phyloP scores from a whole-genome alignment of 2,888 invertebrate genomes.

The Urechis unicinctus region DNA sequence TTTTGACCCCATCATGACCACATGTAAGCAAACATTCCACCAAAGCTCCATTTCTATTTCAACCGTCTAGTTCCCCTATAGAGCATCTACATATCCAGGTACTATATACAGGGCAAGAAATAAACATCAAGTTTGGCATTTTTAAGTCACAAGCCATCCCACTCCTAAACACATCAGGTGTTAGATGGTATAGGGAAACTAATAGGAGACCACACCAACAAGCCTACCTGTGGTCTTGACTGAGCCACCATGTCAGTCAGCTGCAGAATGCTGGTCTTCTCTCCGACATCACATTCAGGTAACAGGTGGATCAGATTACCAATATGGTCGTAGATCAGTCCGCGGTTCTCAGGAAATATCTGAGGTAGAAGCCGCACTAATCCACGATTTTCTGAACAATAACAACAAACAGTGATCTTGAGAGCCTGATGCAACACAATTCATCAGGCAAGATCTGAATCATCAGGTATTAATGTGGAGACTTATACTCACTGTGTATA shows the following conservation, averaged over 20 bases:
- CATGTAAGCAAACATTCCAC: too few relatives aligned
- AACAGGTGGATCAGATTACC: slow-evolving; percentile 73
- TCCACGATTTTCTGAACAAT: slow-evolving; percentile 71
- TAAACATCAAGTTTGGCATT: too few relatives aligned
- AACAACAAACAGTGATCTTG: background rate
- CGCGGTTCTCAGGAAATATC: slow-evolving; percentile 80
- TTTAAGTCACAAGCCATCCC: too few relatives aligned
- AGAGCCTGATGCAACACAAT: background rate
- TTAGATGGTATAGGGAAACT: background rate
- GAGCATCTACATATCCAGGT: too few relatives aligned
- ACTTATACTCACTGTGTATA: slow-evolving; percentile 8
- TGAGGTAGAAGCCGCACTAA: slow-evolving; percentile 82
- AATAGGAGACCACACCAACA: background rate
- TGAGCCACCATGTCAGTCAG: slow-evolving; percentile 77
- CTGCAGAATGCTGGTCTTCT: slow-evolving; percentile 76
- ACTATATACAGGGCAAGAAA: too few relatives aligned
- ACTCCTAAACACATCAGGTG: too few relatives aligned
- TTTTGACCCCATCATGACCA: too few relatives aligned
- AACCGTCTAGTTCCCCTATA: too few relatives aligned
- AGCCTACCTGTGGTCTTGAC: slow-evolving; percentile 66
- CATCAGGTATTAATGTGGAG: background rate
- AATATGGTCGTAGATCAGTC: slow-evolving; percentile 77
- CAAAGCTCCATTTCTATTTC: too few relatives aligned
- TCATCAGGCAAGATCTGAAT: background rate
- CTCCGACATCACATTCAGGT: slow-evolving; percentile 76